phyloP scores from a whole-genome alignment of 2,888 invertebrate species.

The Plemyria rubiginata region DNA sequence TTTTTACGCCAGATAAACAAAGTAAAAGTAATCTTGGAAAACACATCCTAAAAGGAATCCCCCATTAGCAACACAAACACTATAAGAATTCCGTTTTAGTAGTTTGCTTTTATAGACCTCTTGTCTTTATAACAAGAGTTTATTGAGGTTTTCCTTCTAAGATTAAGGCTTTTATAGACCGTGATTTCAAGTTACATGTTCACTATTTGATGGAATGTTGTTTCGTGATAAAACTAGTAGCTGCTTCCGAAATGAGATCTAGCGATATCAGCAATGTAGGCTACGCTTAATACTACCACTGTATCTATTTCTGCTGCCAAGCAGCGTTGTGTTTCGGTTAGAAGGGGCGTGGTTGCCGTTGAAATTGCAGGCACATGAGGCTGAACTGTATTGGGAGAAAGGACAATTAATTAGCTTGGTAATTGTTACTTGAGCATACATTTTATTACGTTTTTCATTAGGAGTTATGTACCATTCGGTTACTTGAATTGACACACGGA shows the following conservation, averaged over 20 bases:
- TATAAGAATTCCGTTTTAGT: constrained; percentile 14
- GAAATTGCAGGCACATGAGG: no score
- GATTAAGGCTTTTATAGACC: constrained; percentile 14
- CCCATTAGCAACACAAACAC: constrained; percentile 33
- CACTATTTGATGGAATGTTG: constrained; percentile 1
- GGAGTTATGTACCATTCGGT: no score
- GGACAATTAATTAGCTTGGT: no score
- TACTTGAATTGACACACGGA: no score
- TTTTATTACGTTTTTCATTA: no score
- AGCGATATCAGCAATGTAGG: no score
- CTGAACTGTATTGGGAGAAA: no score
- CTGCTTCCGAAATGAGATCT: background rate
- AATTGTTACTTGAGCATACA: no score
- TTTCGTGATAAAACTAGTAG: background rate
- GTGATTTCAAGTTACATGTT: constrained; percentile 4
- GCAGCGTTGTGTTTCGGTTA: no score
- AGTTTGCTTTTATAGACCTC: constrained; percentile 29
- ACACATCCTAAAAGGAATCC: constrained; percentile 29
- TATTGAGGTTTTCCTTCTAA: constrained; percentile 22
- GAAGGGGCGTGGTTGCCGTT: no score
- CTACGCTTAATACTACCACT: no score
- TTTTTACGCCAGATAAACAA: constrained; percentile 18
- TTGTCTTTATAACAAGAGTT: constrained; percentile 27
- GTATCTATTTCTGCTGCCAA: no score
- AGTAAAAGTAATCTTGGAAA: constrained; percentile 28